These are phyloP conservation scores for Amphipoea oculea DNA, from an alignment of 2,888 invertebrate genomes.

Conservation along the genomic window DNA sequence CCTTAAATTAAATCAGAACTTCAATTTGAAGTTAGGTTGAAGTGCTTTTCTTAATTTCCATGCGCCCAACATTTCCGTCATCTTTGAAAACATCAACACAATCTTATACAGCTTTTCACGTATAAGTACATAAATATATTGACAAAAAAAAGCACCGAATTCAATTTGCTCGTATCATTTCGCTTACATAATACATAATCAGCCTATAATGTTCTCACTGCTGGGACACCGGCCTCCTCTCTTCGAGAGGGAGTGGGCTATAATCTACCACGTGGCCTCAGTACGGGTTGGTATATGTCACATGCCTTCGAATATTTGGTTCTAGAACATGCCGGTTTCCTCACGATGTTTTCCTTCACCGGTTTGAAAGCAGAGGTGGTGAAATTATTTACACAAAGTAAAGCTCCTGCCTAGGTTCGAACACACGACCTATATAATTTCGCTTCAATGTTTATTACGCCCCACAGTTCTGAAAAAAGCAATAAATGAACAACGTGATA, in stretches of 20 bases:
- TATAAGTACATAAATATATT: background rate
- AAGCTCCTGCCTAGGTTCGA: too few relatives aligned
- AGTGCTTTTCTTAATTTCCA: slow-evolving; percentile 33
- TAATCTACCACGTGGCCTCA: too few relatives aligned
- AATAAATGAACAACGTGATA: slow-evolving; percentile 51
- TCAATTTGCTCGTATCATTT: slow-evolving; percentile 34
- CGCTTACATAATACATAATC: too few relatives aligned
- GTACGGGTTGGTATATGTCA: too few relatives aligned
- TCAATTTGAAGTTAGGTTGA: slow-evolving; percentile 9
- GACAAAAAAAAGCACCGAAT: slow-evolving; percentile 15
- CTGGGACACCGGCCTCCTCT: too few relatives aligned
- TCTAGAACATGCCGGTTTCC: too few relatives aligned
- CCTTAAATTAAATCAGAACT: slow-evolving; percentile 50
- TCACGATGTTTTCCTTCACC: too few relatives aligned
- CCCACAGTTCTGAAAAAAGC: slow-evolving; percentile 27
- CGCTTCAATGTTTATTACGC: slow-evolving; percentile 30
- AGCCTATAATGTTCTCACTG: too few relatives aligned
- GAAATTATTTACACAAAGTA: too few relatives aligned
- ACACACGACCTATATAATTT: slow-evolving; percentile 9
- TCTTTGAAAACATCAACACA: slow-evolving; percentile 30
- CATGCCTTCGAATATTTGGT: too few relatives aligned
- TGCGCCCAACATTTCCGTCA: slow-evolving; percentile 6
- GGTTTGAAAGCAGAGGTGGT: too few relatives aligned
- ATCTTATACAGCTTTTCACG: background rate
- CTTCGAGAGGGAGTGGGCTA: too few relatives aligned